These are phyloP conservation scores for Tachycineta bicolor DNA, from an alignment of 2,113 vertebrate species.

Conservation along the genomic window DNA sequence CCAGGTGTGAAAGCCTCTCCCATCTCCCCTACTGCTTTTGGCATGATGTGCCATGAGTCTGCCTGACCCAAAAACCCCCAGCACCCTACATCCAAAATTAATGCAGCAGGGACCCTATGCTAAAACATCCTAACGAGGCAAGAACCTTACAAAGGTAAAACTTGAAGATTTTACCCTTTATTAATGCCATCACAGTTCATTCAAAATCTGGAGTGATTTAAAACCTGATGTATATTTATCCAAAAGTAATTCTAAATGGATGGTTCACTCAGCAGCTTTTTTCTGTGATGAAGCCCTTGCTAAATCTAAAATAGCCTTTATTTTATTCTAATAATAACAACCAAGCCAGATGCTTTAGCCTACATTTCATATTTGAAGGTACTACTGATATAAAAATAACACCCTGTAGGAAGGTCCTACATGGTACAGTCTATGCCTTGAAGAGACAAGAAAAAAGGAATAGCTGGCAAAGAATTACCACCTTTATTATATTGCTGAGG, in stretches of 20 bases:
- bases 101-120: background rate
- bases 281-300: background rate
- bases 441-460: background rate
- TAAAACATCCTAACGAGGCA: background rate
- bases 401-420: background rate
- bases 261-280: background rate
- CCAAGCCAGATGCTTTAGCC: background rate
- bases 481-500: background rate
- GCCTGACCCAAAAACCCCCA: background rate
- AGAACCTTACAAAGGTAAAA: background rate
- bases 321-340: background rate
- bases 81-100: background rate
- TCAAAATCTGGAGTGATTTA: background rate
- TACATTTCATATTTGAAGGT: background rate
- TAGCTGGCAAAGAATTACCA: background rate
- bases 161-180: background rate
- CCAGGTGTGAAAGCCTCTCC: background rate
- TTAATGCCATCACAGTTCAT: background rate
- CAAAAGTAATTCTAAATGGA: background rate
- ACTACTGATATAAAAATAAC: background rate
- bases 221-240: background rate
- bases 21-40: background rate
- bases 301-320: background rate
- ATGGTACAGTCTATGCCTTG: background rate
- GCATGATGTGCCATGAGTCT: background rate